A percentile compares a stretch with the other conserved stretches of the same genome.
phyloP scores from a whole-genome alignment of 2,888 invertebrate genomes.

The Scelioninae gen. 2 region DNA sequence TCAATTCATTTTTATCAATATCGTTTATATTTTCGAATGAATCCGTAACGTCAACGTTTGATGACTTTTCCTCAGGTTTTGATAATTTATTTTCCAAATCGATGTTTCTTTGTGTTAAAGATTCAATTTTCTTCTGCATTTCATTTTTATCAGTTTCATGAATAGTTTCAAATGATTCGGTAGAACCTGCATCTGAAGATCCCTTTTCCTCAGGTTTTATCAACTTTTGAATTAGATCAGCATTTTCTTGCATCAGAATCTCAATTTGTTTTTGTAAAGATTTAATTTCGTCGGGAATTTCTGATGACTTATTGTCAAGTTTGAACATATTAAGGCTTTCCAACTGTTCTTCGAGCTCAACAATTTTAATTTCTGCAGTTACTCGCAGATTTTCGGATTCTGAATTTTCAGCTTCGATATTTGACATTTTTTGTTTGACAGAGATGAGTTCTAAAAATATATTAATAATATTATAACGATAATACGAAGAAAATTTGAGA shows the following conservation, averaged over 20 bases:
- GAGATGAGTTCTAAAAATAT: constrained; percentile 71
- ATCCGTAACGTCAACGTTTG: constrained; percentile 68
- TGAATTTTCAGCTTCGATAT: constrained; percentile 80
- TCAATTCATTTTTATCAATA: constrained; percentile 66
- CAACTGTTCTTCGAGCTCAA: constrained; percentile 87
- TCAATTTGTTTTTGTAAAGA: constrained; percentile 77
- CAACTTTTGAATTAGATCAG: constrained; percentile 83
- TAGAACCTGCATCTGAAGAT: constrained; percentile 68
- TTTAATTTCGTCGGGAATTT: constrained; percentile 76
- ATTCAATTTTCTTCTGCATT: constrained; percentile 66
- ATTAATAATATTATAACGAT: not conserved
- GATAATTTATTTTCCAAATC: constrained; percentile 64
- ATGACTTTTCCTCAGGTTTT: constrained; percentile 64
- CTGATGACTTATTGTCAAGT: constrained; percentile 75
- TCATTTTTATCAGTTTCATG: constrained; percentile 65
- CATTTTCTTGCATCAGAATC: constrained; percentile 81
- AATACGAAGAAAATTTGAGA: constrained; percentile 1
- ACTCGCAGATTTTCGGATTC: constrained; percentile 83
- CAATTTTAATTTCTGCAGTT: constrained; percentile 86
- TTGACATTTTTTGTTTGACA: constrained; percentile 80
- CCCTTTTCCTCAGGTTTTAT: constrained; percentile 79
- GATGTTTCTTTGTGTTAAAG: constrained; percentile 63
- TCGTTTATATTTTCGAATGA: constrained; percentile 70
- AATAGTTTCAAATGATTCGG: constrained; percentile 68
- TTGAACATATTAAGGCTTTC: constrained; percentile 75